Conservation (phyloP, 30 jellyfish, hydroid and myxozoan genomes). For the Turritopsis rubra region DNA sequence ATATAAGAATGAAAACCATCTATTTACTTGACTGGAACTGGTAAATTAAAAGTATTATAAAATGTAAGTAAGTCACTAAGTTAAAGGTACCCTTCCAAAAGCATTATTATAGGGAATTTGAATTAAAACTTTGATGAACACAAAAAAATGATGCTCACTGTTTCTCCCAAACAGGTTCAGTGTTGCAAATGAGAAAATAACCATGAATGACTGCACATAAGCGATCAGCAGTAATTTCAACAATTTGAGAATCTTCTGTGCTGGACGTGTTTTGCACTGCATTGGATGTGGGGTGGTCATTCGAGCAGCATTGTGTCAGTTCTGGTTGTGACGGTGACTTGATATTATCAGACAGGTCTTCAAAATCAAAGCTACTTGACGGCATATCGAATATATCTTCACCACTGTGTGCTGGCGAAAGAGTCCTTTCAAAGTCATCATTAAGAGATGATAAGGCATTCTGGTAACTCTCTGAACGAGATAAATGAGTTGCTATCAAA, state of each 20-base stretch:
- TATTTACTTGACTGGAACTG: too few species aligned
- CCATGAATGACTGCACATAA: constrained; percentile 88
- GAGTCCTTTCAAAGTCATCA: constrained; percentile 14
- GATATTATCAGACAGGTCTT: background rate
- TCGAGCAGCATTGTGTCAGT: background rate
- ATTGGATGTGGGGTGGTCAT: background rate
- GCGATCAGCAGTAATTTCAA: constrained; percentile 66
- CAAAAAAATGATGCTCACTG: background rate
- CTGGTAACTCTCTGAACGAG: constrained; percentile 27
- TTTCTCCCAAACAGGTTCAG: constrained; percentile 61
- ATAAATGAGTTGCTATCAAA: background rate
- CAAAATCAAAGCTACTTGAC: background rate
- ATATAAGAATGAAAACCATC: too few species aligned
- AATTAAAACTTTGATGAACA: background rate
- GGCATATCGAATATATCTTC: background rate
- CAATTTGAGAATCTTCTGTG: constrained; percentile 26
- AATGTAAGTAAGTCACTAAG: too few species aligned
- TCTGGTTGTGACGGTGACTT: background rate
- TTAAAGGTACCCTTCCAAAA: too few species aligned
- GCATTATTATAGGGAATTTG: too few species aligned
- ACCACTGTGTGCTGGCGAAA: background rate
- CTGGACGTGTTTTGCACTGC: background rate
- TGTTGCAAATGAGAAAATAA: constrained; percentile 43
- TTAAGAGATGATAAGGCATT: constrained; percentile 7
- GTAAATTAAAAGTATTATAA: too few species aligned